Evolutionary conservation across 2,797 vertebrate genomes (phyloP), one percentile per base, ranked within the genome.

Genomic region (Tenualosa thibaudeaui): DNA sequence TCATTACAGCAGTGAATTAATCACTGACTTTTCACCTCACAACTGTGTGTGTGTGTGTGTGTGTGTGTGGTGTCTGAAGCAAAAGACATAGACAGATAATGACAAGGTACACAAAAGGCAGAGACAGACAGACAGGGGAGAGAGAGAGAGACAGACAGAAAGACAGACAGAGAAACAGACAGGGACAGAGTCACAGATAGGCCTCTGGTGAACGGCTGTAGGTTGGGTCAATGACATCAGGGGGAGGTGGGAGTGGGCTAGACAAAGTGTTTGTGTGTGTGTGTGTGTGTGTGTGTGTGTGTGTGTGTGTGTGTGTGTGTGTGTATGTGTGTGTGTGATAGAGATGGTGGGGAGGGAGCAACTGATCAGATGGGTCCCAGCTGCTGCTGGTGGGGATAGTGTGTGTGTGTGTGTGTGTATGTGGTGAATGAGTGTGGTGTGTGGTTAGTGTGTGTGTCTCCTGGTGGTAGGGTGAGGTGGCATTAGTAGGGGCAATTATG

Each of bases 1-100:
- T 37, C n/a, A 17, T 19, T 19, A 78, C 43, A 43, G 40, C 71
- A 78, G 71, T 43, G 71, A 17, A 71, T 71, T 40, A 40, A 40
- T 15, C 12, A 71, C 31, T 65, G 24, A 13, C 26, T 65, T 65
- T 65, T 24, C 62, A 65, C 26, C 26, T 12, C 24, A 31, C 62
- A 13, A 12, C 3, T 24, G 13, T 31, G 62, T 68, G 15, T 65
- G 62, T 88, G 75, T 84, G 56, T 85, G 81, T 43, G 81, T 84
- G 87, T 54, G 37, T 65, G 53, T 85, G 58, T 43, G 37, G 84
- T 83, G 84, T 60, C 26, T 53, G 82, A n/a, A 81, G 22, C n/a
- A 46, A 54, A n/a, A 49, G 46, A 49, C 4, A 8, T 49, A 5
- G 46, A 49, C 46, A 49, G 46, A 49, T 49, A 49, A n/a, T n/a